phyloP scores from a whole-genome alignment of 2,113 vertebrate species.

The Bujurquina vittata region DNA sequence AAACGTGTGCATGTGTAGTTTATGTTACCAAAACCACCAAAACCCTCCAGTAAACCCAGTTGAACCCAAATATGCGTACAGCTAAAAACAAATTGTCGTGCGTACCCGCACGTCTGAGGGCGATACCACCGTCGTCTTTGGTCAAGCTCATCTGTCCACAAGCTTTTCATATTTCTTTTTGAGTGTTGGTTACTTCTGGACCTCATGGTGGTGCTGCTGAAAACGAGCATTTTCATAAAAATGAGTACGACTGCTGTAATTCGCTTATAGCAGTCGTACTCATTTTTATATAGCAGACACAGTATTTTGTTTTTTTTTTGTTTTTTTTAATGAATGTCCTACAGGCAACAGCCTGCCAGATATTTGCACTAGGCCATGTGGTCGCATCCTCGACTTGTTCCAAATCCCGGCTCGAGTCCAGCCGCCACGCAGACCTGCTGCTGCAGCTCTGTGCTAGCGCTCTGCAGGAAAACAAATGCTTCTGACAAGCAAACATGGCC shows the following conservation, averaged over 20 bases:
- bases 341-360: conserved; percentile 8
- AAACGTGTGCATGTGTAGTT: too few relatives aligned
- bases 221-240: neutral
- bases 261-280: too few relatives aligned
- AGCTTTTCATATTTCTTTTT: too few relatives aligned
- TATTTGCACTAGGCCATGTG: conserved; percentile 31
- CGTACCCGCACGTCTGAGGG: too few relatives aligned
- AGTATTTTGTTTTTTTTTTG: neutral
- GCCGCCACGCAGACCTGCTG: conserved; percentile 28
- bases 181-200: too few relatives aligned
- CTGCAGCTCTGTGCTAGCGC: conserved; percentile 10
- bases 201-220: neutral
- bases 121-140: too few relatives aligned
- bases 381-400: neutral
- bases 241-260: neutral
- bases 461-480: conserved; percentile 40
- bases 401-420: conserved; percentile 33
- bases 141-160: too few relatives aligned
- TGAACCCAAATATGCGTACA: too few relatives aligned
- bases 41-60: too few relatives aligned
- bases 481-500: conserved; percentile 44
- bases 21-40: too few relatives aligned
- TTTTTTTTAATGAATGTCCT: neutral
- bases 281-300: neutral
- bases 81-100: too few relatives aligned